phyloP scores from a whole-genome alignment of 1,140 invertebrate species.

The Oedothorax gibbosus region DNA sequence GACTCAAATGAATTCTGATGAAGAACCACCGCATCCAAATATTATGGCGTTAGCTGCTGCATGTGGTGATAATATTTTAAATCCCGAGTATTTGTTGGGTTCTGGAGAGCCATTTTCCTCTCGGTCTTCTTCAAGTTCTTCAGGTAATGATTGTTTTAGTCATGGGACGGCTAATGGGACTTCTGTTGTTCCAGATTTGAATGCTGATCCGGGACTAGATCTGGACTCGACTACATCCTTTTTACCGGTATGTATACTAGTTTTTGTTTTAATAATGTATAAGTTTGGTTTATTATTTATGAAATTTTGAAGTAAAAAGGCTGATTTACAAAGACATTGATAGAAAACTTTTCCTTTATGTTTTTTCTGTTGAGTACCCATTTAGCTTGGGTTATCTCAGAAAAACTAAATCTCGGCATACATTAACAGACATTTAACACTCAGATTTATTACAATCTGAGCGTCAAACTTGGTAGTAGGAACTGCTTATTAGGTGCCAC shows the following conservation, averaged over 20 bases:
- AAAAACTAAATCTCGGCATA: too few relatives aligned
- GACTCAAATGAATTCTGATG: conserved; percentile 69
- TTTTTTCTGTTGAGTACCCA: too few relatives aligned
- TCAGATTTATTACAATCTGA: too few relatives aligned
- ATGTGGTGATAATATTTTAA: conserved; percentile 84
- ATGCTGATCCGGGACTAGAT: conserved; percentile 69
- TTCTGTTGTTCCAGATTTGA: conserved; percentile 67
- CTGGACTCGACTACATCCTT: conserved; percentile 68
- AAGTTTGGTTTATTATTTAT: not conserved
- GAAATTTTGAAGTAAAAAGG: not conserved
- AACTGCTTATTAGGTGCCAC: too few relatives aligned
- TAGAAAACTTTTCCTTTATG: too few relatives aligned
- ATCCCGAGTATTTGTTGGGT: conserved; percentile 83
- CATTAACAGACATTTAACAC: too few relatives aligned
- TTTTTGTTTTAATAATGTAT: not conserved
- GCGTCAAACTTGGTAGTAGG: too few relatives aligned
- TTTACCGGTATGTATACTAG: conserved; percentile 62
- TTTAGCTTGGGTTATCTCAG: too few relatives aligned
- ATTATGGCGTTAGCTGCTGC: conserved; percentile 84
- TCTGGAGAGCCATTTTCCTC: conserved; percentile 69
- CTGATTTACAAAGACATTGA: too few relatives aligned
- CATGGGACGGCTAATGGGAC: conserved; percentile 68
- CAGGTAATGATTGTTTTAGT: conserved; percentile 64
- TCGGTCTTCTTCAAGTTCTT: conserved; percentile 57
- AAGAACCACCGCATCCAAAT: conserved; percentile 74